Conservation (phyloP, 2,113 vertebrate genomes). For the Hassar affinis region DNA sequence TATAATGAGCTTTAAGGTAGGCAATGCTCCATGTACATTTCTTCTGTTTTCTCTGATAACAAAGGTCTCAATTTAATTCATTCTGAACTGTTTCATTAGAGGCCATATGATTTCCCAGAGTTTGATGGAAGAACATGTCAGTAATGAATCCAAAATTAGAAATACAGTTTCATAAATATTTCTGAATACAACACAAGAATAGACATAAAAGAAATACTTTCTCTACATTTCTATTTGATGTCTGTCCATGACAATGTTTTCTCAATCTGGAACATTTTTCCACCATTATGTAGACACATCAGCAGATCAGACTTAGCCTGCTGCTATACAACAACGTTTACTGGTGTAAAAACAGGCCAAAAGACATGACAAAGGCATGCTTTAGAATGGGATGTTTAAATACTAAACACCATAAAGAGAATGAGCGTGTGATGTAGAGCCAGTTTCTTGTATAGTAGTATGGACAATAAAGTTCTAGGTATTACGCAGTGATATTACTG, state of each 20-base stretch:
- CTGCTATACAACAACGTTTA: constrained; percentile 20
- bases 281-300: constrained; percentile 17
- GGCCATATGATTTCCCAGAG: constrained; percentile 70
- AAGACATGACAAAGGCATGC: constrained; percentile 14
- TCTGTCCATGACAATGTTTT: constrained; percentile 33
- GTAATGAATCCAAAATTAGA: constrained; percentile 60
- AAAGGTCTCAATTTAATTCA: constrained; percentile 68
- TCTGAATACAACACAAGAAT: constrained; percentile 4
- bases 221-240: constrained; percentile 17
- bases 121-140: constrained; percentile 62
- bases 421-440: constrained; percentile 42
- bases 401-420: constrained; percentile 46
- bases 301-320: constrained; percentile 12
- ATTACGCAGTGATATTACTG: constrained; percentile 35
- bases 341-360: constrained; percentile 34
- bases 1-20: constrained; percentile 64
- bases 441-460: constrained; percentile 15
- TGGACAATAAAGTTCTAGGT: constrained; percentile 41
- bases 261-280: constrained; percentile 28
- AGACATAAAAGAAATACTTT: neutral
- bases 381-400: constrained; percentile 46
- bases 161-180: constrained; percentile 3
- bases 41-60: constrained; percentile 34
- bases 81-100: constrained; percentile 75
- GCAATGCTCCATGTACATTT: constrained; percentile 38